Evolutionary conservation across 2,888 invertebrate species (phyloP), one percentile per base, ranked within the genome.

Genomic region (Gasteruption jaculator): DNA sequence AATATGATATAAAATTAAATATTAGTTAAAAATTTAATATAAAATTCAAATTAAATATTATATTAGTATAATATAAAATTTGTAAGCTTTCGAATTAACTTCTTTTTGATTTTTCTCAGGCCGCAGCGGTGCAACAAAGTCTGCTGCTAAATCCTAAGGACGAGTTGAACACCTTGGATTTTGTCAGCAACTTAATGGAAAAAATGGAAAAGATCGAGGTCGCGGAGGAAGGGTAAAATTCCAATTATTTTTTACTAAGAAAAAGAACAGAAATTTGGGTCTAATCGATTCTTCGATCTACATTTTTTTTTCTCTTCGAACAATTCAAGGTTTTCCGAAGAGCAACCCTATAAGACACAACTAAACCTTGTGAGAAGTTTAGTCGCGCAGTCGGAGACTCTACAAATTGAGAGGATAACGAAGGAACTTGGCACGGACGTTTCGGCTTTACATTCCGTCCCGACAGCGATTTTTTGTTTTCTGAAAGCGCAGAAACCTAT

Each of bases 391-490:
- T 64, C 73, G 6, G 60, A 71, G 16, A 71, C 71, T 12, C 64
- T 68, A 2, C 68, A 74, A 36, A 73, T 74, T 30, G 74, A 77
- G 38, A 56, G 54, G 52, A 74, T 84, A 10, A 71, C 76, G 32
- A 67, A 74, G 20, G 58, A 64, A 26, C 60, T 82, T 52, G 86
- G 85, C 4, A 79, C 79, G 59, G 47, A 38, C 14, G 74, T 83
- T 4, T 69, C 76, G 27, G 85, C 86, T 2, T 58, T 81, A n/a
- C 74, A 77, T 48, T 85, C 86, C 0, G 84, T 86, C 6, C 83
- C 85, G 3, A 82, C 85, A 15, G 85, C 86, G 12, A 76, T 86
- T 49, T 86, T 77, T 64, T 80, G 81, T 53, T 86, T 84, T 60
- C 65, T 86, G 19, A 71, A 73, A 52, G 76, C 79, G 4, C 73